These are phyloP conservation scores for Ormyrus rosae DNA, from an alignment of 2,888 invertebrate genomes.

Conservation along the genomic window DNA sequence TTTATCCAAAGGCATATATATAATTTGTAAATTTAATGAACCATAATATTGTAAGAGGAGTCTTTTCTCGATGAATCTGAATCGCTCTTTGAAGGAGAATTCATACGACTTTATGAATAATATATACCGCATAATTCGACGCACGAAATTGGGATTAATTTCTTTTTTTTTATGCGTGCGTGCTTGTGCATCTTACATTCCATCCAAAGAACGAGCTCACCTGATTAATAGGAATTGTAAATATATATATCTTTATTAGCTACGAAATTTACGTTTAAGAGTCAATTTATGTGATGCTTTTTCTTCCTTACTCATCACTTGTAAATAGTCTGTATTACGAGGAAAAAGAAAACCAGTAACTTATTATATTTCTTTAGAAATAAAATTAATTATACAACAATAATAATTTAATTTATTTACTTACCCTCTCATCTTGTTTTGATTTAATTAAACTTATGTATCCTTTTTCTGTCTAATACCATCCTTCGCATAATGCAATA, in stretches of 20 bases:
- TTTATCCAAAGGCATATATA: too few relatives aligned
- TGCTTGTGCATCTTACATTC: slow-evolving; percentile 67
- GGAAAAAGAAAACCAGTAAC: slow-evolving; percentile 67
- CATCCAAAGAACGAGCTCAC: slow-evolving; percentile 60
- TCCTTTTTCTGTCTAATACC: too few relatives aligned
- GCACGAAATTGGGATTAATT: slow-evolving; percentile 15
- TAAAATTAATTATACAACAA: slow-evolving; percentile 37
- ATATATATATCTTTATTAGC: slow-evolving; percentile 47
- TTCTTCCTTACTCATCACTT: slow-evolving; percentile 59
- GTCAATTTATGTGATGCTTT: slow-evolving; percentile 43
- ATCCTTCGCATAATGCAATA: too few relatives aligned
- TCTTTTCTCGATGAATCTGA: too few relatives aligned
- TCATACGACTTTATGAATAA: slow-evolving; percentile 4
- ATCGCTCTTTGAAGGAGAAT: background rate
- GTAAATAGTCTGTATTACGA: slow-evolving; percentile 65
- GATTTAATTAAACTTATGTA: too few relatives aligned
- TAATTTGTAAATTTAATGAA: too few relatives aligned
- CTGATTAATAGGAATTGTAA: slow-evolving; percentile 48
- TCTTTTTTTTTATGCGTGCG: slow-evolving; percentile 29
- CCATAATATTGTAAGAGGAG: too few relatives aligned
- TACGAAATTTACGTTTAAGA: slow-evolving; percentile 48
- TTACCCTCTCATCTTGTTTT: background rate
- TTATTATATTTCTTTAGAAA: slow-evolving; percentile 64
- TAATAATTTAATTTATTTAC: background rate
- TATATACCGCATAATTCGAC: background rate